These are phyloP conservation scores for Papilio aristodemus DNA, from an alignment of 1,140 invertebrate genomes.

Conservation along the genomic window DNA sequence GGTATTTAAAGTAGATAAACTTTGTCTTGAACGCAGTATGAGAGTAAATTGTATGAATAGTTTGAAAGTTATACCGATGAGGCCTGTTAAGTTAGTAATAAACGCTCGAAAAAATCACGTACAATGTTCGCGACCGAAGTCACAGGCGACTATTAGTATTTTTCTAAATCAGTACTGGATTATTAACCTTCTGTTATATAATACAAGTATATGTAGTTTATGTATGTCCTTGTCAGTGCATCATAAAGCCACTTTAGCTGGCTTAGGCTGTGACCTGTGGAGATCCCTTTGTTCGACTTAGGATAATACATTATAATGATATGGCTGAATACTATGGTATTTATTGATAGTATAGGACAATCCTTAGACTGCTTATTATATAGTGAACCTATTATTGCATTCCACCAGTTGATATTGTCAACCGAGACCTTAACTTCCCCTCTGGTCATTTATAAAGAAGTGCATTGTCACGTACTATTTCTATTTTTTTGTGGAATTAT, in stretches of 20 bases:
- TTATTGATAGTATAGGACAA: no score
- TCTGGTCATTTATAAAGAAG: no score
- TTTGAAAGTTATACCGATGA: constrained; percentile 1
- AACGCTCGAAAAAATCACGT: background rate
- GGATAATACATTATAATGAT: constrained; percentile 5
- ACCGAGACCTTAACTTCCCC: no score
- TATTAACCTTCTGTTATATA: no score
- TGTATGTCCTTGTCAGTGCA: background rate
- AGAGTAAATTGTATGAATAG: constrained; percentile 5
- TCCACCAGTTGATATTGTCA: no score
- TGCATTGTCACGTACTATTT: no score
- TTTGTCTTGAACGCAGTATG: background rate
- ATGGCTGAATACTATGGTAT: background rate
- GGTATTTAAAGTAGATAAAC: constrained; percentile 8
- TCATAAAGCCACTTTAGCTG: constrained; percentile 4
- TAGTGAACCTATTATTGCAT: no score
- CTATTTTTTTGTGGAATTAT: no score
- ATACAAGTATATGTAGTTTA: background rate
- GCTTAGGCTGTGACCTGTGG: background rate
- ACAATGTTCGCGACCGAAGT: background rate
- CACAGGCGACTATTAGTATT: background rate
- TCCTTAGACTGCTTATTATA: background rate
- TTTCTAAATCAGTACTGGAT: background rate
- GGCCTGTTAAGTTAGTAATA: background rate
- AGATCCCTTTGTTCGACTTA: background rate